phyloP scores from a whole-genome alignment of 2,888 invertebrate species.

The Ormia ochracea region DNA sequence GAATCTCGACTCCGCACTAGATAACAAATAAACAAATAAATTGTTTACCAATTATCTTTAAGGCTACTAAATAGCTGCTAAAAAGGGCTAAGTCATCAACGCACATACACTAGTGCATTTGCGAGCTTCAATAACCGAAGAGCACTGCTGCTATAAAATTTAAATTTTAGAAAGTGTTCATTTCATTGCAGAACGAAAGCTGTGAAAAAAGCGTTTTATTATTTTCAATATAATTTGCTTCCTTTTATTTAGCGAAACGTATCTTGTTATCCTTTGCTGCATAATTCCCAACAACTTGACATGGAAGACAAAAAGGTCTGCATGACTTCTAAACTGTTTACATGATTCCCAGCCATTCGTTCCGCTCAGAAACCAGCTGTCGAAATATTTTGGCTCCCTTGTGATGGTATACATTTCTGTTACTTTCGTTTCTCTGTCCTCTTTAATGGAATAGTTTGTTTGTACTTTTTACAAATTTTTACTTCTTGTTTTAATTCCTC shows the following conservation, averaged over 20 bases:
- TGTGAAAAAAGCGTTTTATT: background rate
- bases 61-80: too few species aligned
- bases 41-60: too few species aligned
- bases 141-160: too few species aligned
- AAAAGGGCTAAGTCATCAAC: too few species aligned
- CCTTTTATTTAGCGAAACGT: constrained; percentile 4
- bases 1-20: too few species aligned
- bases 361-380: constrained; percentile 25
- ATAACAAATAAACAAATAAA: too few species aligned
- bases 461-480: constrained; percentile 1
- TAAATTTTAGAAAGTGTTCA: too few species aligned
- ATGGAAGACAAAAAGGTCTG: constrained; percentile 24
- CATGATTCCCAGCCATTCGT: constrained; percentile 38
- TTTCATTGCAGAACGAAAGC: too few species aligned
- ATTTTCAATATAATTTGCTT: background rate
- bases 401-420: constrained; percentile 46
- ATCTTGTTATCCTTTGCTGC: constrained; percentile 33
- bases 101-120: too few species aligned
- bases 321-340: constrained; percentile 45
- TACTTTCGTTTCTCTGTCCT: constrained; percentile 34
- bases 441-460: constrained; percentile 25
- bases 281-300: constrained; percentile 45
- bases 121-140: too few species aligned
- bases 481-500: constrained; percentile 18
- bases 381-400: constrained; percentile 55